phyloP scores from a whole-genome alignment of 2,113 vertebrate genomes.

The Silurus asotus region DNA sequence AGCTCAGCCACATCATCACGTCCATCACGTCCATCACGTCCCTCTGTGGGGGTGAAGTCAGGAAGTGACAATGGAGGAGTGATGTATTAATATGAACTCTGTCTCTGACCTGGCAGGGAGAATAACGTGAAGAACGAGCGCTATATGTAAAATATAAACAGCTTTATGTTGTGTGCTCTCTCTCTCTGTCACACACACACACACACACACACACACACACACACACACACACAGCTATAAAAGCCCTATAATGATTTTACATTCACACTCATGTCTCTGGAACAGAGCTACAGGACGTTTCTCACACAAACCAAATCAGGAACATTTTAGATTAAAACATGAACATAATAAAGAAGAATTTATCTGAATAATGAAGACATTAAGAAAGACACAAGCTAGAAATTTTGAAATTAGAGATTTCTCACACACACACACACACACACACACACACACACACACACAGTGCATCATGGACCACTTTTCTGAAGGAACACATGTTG shows the following conservation, averaged over 20 bases:
- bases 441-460: not conserved
- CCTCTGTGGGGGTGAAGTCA: not conserved
- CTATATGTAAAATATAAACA: not conserved
- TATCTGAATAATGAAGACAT: slow-evolving; percentile 31
- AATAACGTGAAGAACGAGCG: not conserved
- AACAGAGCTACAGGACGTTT: not conserved
- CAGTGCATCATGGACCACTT: not conserved
- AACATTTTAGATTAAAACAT: slow-evolving; percentile 28
- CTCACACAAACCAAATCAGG: slow-evolving; percentile 20
- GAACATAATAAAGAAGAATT: not conserved
- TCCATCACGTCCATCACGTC: not conserved
- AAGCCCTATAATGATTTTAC: slow-evolving; percentile 26
- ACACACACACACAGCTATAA: not conserved
- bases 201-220: slow-evolving; percentile 1
- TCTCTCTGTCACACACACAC: not conserved
- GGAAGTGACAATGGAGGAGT: not conserved
- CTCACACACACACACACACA: not conserved
- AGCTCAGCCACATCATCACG: not conserved
- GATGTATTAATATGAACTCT: not conserved
- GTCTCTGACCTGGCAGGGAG: not conserved
- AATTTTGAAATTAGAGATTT: slow-evolving; percentile 31
- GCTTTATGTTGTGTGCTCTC: not conserved
- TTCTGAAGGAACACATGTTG: not conserved
- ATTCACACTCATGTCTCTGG: slow-evolving; percentile 39
- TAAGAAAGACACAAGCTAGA: slow-evolving; percentile 33